These are phyloP conservation scores for Ceyx melanurus DNA, from an alignment of 2,113 vertebrate species.

Conservation along the genomic window DNA sequence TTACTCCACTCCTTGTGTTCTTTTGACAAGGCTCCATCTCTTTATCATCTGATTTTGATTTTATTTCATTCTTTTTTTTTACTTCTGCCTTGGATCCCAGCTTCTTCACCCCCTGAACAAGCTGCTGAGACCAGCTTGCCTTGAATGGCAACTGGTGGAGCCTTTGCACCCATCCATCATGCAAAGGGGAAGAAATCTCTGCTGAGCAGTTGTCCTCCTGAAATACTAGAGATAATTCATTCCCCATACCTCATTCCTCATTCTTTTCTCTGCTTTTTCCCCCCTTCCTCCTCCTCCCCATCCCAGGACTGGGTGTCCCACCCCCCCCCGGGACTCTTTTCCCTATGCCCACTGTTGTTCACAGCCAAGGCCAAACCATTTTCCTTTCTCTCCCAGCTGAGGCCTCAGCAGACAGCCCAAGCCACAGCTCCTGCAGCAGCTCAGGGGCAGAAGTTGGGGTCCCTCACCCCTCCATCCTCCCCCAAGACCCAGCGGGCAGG, in stretches of 20 bases:
- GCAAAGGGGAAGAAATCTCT: neutral
- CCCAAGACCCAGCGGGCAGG: constrained; percentile 91
- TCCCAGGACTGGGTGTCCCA: rapidly evolving
- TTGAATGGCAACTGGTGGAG: neutral
- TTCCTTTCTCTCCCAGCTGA: constrained; percentile 27
- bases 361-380: rapidly evolving
- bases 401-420: constrained; percentile 69
- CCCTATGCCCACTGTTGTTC: rapidly evolving
- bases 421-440: constrained; percentile 32
- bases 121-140: neutral
- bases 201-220: neutral
- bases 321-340: neutral
- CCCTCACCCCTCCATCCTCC: constrained; percentile 94
- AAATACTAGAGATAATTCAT: neutral
- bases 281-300: neutral
- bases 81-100: neutral
- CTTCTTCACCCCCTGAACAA: neutral
- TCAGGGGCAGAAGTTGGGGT: constrained; percentile 85
- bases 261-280: neutral
- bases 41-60: too few species aligned
- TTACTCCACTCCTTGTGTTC: neutral
- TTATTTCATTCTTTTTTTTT: neutral
- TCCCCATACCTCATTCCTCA: rapidly evolving
- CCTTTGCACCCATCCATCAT: neutral
- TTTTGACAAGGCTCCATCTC: neutral